Percentiles rank a stretch among this genome's conserved stretches.
These are phyloP conservation scores for Carettochelys insculpta DNA, from an alignment of 2,113 vertebrate genomes.

Conservation along the genomic window DNA sequence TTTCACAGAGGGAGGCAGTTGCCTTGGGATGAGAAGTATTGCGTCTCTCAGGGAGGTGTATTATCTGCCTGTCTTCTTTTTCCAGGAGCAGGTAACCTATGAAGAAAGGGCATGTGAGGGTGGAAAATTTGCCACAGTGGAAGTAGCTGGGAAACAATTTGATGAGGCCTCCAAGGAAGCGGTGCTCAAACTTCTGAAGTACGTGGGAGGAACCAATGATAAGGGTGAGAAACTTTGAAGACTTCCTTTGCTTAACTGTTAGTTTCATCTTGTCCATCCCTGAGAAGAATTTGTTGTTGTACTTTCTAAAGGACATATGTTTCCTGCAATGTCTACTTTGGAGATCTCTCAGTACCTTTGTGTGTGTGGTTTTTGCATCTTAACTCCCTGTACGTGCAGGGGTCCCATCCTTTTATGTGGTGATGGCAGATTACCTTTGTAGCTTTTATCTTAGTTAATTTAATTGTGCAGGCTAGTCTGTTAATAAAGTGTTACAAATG, in stretches of 20 bases:
- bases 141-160: slow-evolving; percentile 83
- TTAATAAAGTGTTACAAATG: slow-evolving; percentile 1
- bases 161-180: slow-evolving; percentile 89
- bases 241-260: rapidly evolving
- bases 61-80: not conserved
- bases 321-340: not conserved
- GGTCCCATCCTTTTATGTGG: not conserved
- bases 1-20: not conserved
- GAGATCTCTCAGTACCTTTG: not conserved
- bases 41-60: not conserved
- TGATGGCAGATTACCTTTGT: not conserved
- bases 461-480: not conserved
- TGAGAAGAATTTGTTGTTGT: not conserved
- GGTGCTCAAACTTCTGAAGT: slow-evolving; percentile 87
- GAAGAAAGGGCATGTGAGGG: slow-evolving; percentile 87
- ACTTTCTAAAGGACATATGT: not conserved
- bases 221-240: slow-evolving; percentile 75
- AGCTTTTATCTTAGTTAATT: slow-evolving; percentile 6
- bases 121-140: slow-evolving; percentile 79
- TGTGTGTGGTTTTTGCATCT: not conserved
- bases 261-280: not conserved
- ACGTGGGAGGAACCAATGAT: slow-evolving; percentile 89
- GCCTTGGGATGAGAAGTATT: not conserved
- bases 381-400: not conserved
- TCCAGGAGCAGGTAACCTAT: slow-evolving; percentile 85